phyloP scores from a whole-genome alignment of 2,797 vertebrate genomes.

The Notolabrus celidotus region DNA sequence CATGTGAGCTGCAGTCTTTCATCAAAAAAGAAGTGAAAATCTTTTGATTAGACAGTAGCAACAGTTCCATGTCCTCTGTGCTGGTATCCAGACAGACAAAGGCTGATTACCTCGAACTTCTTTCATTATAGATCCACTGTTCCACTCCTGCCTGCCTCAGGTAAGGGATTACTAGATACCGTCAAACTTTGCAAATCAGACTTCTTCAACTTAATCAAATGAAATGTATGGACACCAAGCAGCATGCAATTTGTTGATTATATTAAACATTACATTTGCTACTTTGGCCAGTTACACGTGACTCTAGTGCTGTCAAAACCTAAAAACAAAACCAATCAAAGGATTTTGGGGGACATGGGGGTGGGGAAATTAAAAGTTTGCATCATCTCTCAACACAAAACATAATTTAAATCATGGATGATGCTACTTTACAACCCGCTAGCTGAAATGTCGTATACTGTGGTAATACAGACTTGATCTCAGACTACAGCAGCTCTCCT shows the following conservation, averaged over 20 bases:
- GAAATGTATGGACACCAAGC: slow-evolving; percentile 5
- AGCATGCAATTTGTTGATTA: slow-evolving; percentile 12
- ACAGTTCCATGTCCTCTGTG: neutral
- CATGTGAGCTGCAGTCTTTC: slow-evolving; percentile 35
- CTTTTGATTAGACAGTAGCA: slow-evolving; percentile 8
- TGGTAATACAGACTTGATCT: slow-evolving; percentile 24
- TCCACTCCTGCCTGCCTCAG: neutral
- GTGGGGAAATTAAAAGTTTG: slow-evolving; percentile 40
- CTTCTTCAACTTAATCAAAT: neutral
- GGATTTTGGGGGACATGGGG: neutral
- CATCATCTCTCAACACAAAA: slow-evolving; percentile 55
- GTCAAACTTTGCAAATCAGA: neutral
- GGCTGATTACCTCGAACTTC: neutral
- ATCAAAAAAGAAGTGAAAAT: slow-evolving; percentile 33
- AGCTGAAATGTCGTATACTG: slow-evolving; percentile 30
- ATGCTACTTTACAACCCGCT: slow-evolving; percentile 41
- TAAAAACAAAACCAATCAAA: neutral
- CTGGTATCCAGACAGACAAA: slow-evolving; percentile 12
- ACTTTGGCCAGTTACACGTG: slow-evolving; percentile 23
- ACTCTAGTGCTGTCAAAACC: slow-evolving; percentile 25
- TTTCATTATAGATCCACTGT: neutral
- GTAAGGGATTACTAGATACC: neutral
- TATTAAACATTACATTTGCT: slow-evolving; percentile 30
- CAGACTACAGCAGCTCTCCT: slow-evolving; percentile 15
- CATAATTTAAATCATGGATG: slow-evolving; percentile 37